A percentile compares a stretch with the other conserved stretches of the same genome.
These are phyloP conservation scores for Catajapyx aquilonaris DNA, from an alignment of 1,140 invertebrate species.

Conservation along the genomic window DNA sequence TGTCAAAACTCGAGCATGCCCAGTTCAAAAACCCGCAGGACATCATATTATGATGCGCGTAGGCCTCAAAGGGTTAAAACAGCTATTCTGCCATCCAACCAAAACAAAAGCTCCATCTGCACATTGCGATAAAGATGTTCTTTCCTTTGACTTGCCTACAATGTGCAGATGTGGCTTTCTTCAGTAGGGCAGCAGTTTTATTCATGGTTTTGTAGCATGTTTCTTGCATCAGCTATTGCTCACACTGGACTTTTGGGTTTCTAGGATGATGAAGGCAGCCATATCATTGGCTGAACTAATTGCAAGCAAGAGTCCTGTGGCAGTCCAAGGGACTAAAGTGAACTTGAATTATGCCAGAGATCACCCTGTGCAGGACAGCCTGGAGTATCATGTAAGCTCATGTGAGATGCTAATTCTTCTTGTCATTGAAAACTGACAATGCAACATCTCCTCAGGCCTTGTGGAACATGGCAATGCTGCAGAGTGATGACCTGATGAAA, in stretches of 20 bases:
- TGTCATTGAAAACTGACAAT: neutral
- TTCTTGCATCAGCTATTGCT: constrained; percentile 2
- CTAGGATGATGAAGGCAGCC: constrained; percentile 42
- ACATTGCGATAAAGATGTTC: too few species aligned
- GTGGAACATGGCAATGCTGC: constrained; percentile 67
- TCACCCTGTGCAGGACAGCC: constrained; percentile 59
- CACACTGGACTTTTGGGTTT: neutral
- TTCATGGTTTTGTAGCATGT: constrained; percentile 5
- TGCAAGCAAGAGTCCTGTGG: constrained; percentile 80
- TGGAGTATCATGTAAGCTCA: constrained; percentile 78
- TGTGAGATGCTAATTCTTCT: too few species aligned
- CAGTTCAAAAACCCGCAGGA: too few species aligned
- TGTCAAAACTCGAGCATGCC: too few species aligned
- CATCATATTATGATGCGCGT: too few species aligned
- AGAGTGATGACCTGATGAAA: constrained; percentile 77
- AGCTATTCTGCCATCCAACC: too few species aligned
- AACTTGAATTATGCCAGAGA: constrained; percentile 70
- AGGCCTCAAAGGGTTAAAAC: too few species aligned
- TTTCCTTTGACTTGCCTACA: too few species aligned
- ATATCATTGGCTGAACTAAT: constrained; percentile 54
- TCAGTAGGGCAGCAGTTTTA: too few species aligned
- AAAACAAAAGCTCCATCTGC: too few species aligned
- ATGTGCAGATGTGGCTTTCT: too few species aligned
- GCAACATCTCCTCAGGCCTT: constrained; percentile 34
- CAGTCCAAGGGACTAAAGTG: constrained; percentile 73